phyloP scores from a whole-genome alignment of 2,797 vertebrate species.

The Coracias cyanogaster region DNA sequence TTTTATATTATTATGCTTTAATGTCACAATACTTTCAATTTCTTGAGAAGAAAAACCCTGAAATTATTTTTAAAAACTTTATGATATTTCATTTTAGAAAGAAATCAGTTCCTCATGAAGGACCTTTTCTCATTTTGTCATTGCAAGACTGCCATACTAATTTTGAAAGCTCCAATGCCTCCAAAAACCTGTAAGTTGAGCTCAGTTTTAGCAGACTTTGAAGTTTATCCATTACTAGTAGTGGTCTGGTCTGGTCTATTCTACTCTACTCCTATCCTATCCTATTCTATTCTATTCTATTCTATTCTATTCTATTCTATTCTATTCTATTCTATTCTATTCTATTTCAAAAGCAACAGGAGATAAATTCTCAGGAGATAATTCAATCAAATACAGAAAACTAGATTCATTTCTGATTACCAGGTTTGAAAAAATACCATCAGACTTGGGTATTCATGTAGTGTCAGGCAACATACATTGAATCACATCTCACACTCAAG shows the following conservation, averaged over 20 bases:
- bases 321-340: not conserved
- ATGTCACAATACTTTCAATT: not conserved
- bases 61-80: not conserved
- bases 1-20: not conserved
- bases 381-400: not conserved
- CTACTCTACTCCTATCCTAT: too few relatives aligned
- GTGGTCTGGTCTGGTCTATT: not conserved
- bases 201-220: not conserved
- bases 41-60: not conserved
- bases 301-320: too few relatives aligned
- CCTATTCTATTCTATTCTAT: too few relatives aligned
- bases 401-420: not conserved
- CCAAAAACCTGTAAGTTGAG: not conserved
- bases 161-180: not conserved
- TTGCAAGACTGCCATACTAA: not conserved
- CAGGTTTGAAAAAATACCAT: not conserved
- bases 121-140: not conserved
- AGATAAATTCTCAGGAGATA: not conserved
- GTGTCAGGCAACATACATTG: not conserved
- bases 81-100: not conserved
- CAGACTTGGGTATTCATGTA: not conserved
- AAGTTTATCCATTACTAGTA: not conserved
- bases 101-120: not conserved
- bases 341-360: not conserved
- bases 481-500: not conserved